These are phyloP conservation scores for Glandiceps talaboti DNA, from an alignment of 53 echinoderm and acorn worm species.

Conservation along the genomic window DNA sequence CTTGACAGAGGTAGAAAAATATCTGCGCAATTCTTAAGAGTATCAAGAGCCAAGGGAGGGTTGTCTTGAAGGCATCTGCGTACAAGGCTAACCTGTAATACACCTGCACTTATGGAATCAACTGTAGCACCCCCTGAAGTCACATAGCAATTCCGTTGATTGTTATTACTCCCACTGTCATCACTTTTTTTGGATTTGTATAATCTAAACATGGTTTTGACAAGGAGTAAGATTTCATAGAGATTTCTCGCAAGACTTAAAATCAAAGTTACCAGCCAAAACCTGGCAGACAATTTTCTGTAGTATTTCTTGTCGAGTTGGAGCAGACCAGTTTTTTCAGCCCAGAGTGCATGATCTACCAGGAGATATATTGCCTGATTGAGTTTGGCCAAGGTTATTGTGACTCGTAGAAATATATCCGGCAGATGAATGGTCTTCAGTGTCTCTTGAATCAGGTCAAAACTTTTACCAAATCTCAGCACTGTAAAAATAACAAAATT, in stretches of 20 bases:
- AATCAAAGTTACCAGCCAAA: slow-evolving; percentile 87
- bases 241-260: slow-evolving; percentile 63
- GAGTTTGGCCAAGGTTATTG: slow-evolving; percentile 77
- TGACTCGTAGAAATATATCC: slow-evolving; percentile 60
- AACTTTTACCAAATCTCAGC: slow-evolving; percentile 73
- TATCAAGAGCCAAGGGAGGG: slow-evolving; percentile 46
- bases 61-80: not conserved
- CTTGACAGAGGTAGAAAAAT: slow-evolving; percentile 72
- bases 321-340: slow-evolving; percentile 55
- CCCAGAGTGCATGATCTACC: slow-evolving; percentile 87
- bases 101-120: not conserved
- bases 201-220: slow-evolving; percentile 15
- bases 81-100: not conserved
- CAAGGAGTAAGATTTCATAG: slow-evolving; percentile 45
- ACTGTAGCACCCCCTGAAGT: not conserved
- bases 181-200: not conserved
- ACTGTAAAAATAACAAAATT: slow-evolving; percentile 53
- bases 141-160: not conserved
- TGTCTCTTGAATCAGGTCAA: slow-evolving; percentile 53
- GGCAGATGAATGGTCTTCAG: slow-evolving; percentile 52
- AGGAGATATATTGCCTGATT: slow-evolving; percentile 90
- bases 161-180: too few species aligned
- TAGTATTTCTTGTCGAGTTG: slow-evolving; percentile 49
- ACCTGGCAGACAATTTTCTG: slow-evolving; percentile 56
- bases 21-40: slow-evolving; percentile 67